These are phyloP conservation scores for Cyprinella venusta DNA, from an alignment of 2,797 vertebrate genomes.

Conservation along the genomic window DNA sequence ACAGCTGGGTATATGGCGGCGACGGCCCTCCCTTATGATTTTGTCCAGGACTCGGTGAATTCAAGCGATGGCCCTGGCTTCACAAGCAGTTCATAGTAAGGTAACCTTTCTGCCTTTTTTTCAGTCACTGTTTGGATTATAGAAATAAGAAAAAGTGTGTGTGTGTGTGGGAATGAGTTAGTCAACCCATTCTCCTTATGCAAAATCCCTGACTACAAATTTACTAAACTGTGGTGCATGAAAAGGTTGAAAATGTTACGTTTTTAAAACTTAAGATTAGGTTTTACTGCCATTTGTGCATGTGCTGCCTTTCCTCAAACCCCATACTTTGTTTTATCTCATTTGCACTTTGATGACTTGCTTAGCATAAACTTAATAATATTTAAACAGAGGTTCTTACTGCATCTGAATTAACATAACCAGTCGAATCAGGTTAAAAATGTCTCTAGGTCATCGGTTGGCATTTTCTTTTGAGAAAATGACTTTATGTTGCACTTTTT, in stretches of 20 bases:
- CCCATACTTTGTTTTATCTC: not conserved
- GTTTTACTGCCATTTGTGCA: constrained; percentile 24
- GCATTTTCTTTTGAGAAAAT: constrained; percentile 4
- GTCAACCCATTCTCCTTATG: not conserved
- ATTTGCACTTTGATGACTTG: constrained; percentile 41
- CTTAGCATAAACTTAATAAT: not conserved
- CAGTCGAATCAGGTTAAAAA: constrained; percentile 1
- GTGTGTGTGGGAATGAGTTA: not conserved
- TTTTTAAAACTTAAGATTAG: constrained; percentile 14
- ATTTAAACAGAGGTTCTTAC: constrained; percentile 5
- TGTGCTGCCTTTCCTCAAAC: constrained; percentile 24
- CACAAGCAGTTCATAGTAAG: constrained; percentile 6
- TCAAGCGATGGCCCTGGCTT: not conserved
- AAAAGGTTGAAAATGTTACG: not conserved
- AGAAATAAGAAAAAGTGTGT: not conserved
- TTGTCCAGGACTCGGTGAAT: not conserved
- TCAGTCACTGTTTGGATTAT: constrained; percentile 2
- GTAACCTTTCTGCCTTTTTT: constrained; percentile 13
- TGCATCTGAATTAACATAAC: constrained; percentile 1
- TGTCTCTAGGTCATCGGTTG: constrained; percentile 1
- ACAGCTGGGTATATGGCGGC: not conserved
- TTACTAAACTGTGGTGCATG: constrained; percentile 44
- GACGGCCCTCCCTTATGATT: not conserved
- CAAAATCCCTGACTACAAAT: constrained; percentile 6
- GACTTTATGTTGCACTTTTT: constrained; percentile 33